These are phyloP conservation scores for Zenarchopterus dispar DNA, from an alignment of 2,797 vertebrate genomes.

Conservation along the genomic window DNA sequence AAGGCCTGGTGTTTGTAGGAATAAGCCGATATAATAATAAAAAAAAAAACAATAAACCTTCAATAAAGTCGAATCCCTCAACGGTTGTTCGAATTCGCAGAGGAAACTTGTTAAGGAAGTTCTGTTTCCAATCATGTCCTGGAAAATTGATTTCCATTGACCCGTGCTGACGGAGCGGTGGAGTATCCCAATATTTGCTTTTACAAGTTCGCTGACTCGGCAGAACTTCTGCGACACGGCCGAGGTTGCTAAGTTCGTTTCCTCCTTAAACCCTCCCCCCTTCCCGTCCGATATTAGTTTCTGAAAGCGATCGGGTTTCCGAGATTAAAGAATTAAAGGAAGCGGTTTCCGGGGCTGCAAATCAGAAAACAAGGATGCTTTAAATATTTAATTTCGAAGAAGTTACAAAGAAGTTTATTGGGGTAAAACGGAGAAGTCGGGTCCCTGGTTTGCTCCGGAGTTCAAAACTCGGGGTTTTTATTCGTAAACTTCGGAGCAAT, in stretches of 20 bases:
- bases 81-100: slow-evolving; percentile 5
- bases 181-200: slow-evolving; percentile 23
- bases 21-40: slow-evolving; percentile 46
- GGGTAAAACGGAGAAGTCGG: neutral
- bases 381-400: slow-evolving; percentile 34
- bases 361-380: slow-evolving; percentile 9
- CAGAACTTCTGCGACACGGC: slow-evolving; percentile 10
- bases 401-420: slow-evolving; percentile 18
- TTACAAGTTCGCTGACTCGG: slow-evolving; percentile 53
- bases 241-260: slow-evolving; percentile 27
- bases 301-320: slow-evolving; percentile 39
- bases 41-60: slow-evolving; percentile 4
- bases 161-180: slow-evolving; percentile 47
- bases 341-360: slow-evolving; percentile 15
- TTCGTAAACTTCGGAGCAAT: slow-evolving; percentile 23
- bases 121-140: slow-evolving; percentile 27
- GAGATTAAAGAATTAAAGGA: slow-evolving; percentile 40
- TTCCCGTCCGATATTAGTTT: slow-evolving; percentile 40
- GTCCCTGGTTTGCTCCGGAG: neutral
- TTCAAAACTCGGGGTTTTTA: slow-evolving; percentile 31
- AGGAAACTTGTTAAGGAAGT: slow-evolving; percentile 48
- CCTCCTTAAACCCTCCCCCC: no score
- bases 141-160: slow-evolving; percentile 60
- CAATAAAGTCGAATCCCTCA: slow-evolving; percentile 5
- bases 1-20: slow-evolving; percentile 4